Percentiles rank a stretch among this genome's conserved stretches.
These are phyloP conservation scores for Pyrocephalus nanus DNA, from an alignment of 2,797 vertebrate species.

Conservation along the genomic window DNA sequence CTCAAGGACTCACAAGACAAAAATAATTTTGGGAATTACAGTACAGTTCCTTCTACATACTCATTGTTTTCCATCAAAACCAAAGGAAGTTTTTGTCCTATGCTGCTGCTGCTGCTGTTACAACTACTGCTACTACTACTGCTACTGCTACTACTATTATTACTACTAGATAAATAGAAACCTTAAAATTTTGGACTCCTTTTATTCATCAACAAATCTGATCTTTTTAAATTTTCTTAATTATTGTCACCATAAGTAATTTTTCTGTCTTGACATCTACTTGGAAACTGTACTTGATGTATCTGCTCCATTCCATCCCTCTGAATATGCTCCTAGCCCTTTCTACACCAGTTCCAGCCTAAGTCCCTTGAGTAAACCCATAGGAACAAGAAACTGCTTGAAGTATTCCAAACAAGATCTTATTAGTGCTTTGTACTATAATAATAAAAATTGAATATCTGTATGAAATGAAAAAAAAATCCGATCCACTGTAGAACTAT, in stretches of 20 bases:
- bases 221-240: background rate
- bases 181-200: fast-evolving
- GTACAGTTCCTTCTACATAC: background rate
- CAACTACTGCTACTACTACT: too few relatives aligned
- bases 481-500: background rate
- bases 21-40: background rate
- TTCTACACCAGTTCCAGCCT: background rate
- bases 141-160: fast-evolving
- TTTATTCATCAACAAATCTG: background rate
- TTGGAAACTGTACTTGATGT: background rate
- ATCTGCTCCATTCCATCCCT: background rate
- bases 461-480: background rate
- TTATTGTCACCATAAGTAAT: background rate
- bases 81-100: background rate
- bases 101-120: background rate
- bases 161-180: background rate
- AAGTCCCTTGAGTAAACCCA: background rate
- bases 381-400: background rate
- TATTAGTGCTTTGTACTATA: fast-evolving
- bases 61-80: background rate
- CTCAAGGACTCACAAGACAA: background rate
- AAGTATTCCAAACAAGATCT: background rate
- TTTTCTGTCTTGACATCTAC: background rate
- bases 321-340: background rate
- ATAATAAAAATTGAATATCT: background rate